Evolutionary conservation across 2,888 invertebrate species (phyloP), one percentile per base, ranked within the genome.

Genomic region (Aphodius granarius): DNA sequence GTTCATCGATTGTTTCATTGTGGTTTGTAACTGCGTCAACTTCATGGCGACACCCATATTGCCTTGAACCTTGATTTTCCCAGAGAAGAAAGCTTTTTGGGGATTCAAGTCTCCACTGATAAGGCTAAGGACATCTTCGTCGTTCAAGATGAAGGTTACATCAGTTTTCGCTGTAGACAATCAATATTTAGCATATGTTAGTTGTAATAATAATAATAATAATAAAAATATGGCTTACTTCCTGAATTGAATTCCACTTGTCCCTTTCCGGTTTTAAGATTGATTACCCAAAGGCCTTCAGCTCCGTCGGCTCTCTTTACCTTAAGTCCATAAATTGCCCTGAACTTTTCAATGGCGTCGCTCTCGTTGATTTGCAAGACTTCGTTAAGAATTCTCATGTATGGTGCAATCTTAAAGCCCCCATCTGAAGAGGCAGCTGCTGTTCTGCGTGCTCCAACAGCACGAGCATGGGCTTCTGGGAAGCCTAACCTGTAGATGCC

Each of bases 41-140:
- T 97, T 98, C 94, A 98, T 95, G 1, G 98, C 98, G 65, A 98
- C 88, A 0, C 96, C 97, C 94, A 98, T 97, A 86, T 98, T 98
- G 62, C 98, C 98, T 86, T 97, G 95, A 77, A 99, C 94, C 88
- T 98, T 98, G 75, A 97, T 92, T 88, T 98, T 98, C n/a, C 98
- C 98, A 87, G 98, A 95, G 91, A 96, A 96, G 87, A 96, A 97
- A 1, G 97, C 97, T 86, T 97, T 97, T 86, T 99, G 98, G 0
- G 96, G 95, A 86, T 97, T 97, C 77, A 99, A 88, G 86, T 96
- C 95, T 0, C 98, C 98, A 0, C 94, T 91, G 83, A 98, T 94
- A 74, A 99, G 89, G 81, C 96, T 95, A 3, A 94, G 90, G 3
- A 99, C 92, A 85, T 98, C 97, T 0, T 92, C 93, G 85, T 99